These are phyloP conservation scores for Polia nebulosa DNA, from an alignment of 2,888 invertebrate species.

Conservation along the genomic window DNA sequence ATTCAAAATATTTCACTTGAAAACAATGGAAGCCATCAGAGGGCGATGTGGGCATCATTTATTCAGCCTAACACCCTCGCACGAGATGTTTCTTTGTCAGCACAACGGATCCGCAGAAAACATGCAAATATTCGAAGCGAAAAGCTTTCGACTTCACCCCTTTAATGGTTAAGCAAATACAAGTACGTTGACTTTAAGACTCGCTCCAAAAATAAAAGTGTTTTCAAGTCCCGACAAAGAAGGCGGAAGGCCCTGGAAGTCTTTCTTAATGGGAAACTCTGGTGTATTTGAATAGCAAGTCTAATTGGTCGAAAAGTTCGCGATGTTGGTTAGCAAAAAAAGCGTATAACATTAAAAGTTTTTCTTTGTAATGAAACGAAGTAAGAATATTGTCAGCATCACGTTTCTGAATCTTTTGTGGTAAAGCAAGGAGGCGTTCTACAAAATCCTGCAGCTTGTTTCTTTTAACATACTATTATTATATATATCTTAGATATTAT, in stretches of 20 bases:
- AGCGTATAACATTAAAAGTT: slow-evolving; percentile 67
- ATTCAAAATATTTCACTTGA: slow-evolving; percentile 68
- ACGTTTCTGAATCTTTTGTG: slow-evolving; percentile 52
- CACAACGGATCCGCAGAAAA: slow-evolving; percentile 76
- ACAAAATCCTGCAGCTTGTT: slow-evolving; percentile 19
- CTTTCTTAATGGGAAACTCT: slow-evolving; percentile 72
- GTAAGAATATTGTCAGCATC: slow-evolving; percentile 58
- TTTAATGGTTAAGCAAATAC: slow-evolving; percentile 83
- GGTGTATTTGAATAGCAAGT: slow-evolving; percentile 72
- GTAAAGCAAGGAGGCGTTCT: slow-evolving; percentile 23
- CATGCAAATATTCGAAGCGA: slow-evolving; percentile 80
- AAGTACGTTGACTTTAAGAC: slow-evolving; percentile 72
- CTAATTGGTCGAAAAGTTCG: slow-evolving; percentile 72
- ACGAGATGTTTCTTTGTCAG: slow-evolving; percentile 68
- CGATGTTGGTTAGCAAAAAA: slow-evolving; percentile 61
- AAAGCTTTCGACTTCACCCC: slow-evolving; percentile 78
- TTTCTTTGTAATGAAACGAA: slow-evolving; percentile 64
- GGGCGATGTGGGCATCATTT: slow-evolving; percentile 69
- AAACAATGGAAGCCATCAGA: slow-evolving; percentile 68
- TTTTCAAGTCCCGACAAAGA: slow-evolving; percentile 64
- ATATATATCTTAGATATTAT: neutral
- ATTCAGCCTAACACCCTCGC: slow-evolving; percentile 67
- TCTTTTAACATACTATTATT: neutral
- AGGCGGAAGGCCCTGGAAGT: slow-evolving; percentile 58
- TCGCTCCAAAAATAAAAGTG: slow-evolving; percentile 67